Percentiles rank a stretch among this genome's conserved stretches.
These are phyloP conservation scores for Epinotia bilunana DNA, from an alignment of 2,888 invertebrate genomes.

Conservation along the genomic window DNA sequence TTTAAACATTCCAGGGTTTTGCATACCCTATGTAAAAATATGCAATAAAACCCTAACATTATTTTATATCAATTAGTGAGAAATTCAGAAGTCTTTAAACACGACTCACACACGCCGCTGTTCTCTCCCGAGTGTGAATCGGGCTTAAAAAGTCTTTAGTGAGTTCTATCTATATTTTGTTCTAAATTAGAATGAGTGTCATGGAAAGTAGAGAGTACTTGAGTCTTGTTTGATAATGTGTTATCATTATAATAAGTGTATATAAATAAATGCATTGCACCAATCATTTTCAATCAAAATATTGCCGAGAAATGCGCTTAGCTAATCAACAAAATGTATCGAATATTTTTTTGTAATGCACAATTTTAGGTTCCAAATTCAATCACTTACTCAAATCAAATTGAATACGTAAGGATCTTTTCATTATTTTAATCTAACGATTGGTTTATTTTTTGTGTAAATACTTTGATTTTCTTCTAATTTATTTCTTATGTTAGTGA, in stretches of 20 bases:
- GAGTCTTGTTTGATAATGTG: slow-evolving; percentile 24
- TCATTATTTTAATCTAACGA: slow-evolving; percentile 37
- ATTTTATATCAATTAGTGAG: slow-evolving; percentile 22
- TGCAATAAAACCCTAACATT: slow-evolving; percentile 32
- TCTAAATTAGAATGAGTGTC: not conserved
- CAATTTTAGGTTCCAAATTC: slow-evolving; percentile 31
- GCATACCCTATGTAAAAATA: slow-evolving; percentile 30
- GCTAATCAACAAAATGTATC: slow-evolving; percentile 42
- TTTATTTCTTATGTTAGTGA: slow-evolving; percentile 39
- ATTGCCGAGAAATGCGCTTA: slow-evolving; percentile 47
- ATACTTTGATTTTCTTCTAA: slow-evolving; percentile 41
- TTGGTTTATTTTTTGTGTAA: slow-evolving; percentile 42
- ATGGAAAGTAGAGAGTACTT: slow-evolving; percentile 13
- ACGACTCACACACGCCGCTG: not conserved
- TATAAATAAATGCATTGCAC: slow-evolving; percentile 56
- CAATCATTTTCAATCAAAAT: slow-evolving; percentile 61
- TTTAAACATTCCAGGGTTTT: slow-evolving; percentile 46
- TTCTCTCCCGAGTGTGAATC: slow-evolving; percentile 1
- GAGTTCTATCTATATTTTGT: not conserved
- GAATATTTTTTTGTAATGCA: slow-evolving; percentile 40
- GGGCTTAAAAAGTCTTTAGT: slow-evolving; percentile 12
- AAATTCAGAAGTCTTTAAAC: slow-evolving; percentile 6
- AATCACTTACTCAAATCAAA: slow-evolving; percentile 43
- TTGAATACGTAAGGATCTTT: slow-evolving; percentile 35
- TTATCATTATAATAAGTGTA: slow-evolving; percentile 48